phyloP scores from a whole-genome alignment of 2,888 invertebrate species.

The Bruchidius siliquastri region DNA sequence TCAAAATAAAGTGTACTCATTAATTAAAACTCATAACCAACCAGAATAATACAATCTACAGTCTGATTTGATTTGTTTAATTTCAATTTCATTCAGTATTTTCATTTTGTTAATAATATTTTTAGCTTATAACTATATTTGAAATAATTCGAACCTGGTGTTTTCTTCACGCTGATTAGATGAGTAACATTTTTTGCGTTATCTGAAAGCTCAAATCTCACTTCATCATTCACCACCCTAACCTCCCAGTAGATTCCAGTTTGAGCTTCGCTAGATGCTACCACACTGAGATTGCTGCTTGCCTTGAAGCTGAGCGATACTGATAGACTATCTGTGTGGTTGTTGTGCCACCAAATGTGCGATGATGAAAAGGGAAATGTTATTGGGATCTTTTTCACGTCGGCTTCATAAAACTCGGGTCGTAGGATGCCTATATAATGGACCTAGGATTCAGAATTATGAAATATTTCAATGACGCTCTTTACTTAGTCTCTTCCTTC shows the following conservation, averaged over 20 bases:
- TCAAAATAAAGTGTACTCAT: no score
- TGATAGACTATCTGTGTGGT: conserved; percentile 67
- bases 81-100: no score
- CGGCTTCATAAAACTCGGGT: conserved; percentile 77
- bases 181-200: conserved; percentile 72
- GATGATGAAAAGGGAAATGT: conserved; percentile 88
- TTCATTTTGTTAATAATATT: no score
- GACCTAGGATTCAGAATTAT: background rate
- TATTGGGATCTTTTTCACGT: conserved; percentile 83
- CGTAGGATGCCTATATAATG: conserved; percentile 57
- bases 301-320: conserved; percentile 85
- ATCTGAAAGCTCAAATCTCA: conserved; percentile 76
- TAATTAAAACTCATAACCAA: no score
- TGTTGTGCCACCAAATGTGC: conserved; percentile 85
- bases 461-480: background rate
- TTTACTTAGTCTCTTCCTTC: no score
- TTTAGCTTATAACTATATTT: no score
- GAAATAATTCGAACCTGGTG: conserved; percentile 44
- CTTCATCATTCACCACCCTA: conserved; percentile 77
- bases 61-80: no score
- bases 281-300: conserved; percentile 70
- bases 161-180: conserved; percentile 76
- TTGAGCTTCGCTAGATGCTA: conserved; percentile 78
- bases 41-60: no score
- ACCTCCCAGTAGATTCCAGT: conserved; percentile 87